Evolutionary conservation across 1,140 invertebrate genomes (phyloP), one percentile per base, ranked within the genome.

Genomic region (Drosophila tropicalis): DNA sequence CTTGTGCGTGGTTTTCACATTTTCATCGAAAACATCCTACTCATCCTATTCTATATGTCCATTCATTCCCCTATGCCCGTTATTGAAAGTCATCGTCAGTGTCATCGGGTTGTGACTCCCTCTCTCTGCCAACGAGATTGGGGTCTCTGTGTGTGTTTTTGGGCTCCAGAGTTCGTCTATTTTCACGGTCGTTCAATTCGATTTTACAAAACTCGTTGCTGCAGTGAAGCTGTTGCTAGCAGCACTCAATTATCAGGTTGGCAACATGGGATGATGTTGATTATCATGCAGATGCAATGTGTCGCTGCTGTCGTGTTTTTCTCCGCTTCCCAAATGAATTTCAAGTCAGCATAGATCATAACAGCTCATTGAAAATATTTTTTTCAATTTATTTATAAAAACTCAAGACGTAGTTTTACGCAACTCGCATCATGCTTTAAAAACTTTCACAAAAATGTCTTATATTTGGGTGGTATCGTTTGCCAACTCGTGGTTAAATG

Each of bases 171-270:
- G 72, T 54, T 57, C 6, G 29, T 32, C 56, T 12, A 22, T 51
- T 56, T 54, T 41, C 72, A 63, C 62, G 72, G 72, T 17, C 39
- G 68, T 65, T 51, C 58, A 68, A 76, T 76, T 75, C 64, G 72
- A 74, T 76, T 76, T 68, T 58, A 36, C 51, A 68, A 54, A 40
- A 22, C 64, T 58, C 41, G 63, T 10, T 44, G 57, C n/a, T 66
- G 13, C 15, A 17, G 7, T 19, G 5, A 19, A 22, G 17, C 44
- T 51, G 58, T 29, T 63, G 57, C 36, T 74, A 57, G 41, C 57
- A 47, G 60, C 44, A 64, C 54, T 64, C 73, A 76, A 76, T 76
- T 76, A 76, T 39, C 51, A 60, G 54, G 9, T 12, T 32, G 36
- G 56, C 29, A 58, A 10, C 29, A 58, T 58, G 56, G n/a, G 56